These are phyloP conservation scores for Platichthys stellatus DNA, from an alignment of 2,113 vertebrate genomes.

Conservation along the genomic window DNA sequence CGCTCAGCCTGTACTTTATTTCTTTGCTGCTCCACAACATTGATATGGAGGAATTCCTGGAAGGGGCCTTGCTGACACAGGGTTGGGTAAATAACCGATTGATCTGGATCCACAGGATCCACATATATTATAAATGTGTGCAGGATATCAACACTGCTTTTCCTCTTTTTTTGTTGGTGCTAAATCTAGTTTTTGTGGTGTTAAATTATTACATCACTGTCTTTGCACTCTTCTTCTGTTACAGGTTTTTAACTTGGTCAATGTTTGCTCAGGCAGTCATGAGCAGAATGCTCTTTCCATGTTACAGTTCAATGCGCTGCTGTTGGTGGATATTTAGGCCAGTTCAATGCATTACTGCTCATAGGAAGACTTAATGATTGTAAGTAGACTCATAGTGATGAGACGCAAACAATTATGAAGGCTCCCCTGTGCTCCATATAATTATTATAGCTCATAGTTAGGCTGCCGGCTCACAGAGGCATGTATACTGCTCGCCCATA, in stretches of 20 bases:
- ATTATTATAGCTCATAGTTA: conserved; percentile 71
- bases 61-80: conserved; percentile 76
- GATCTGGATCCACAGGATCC: conserved; percentile 60
- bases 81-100: conserved; percentile 68
- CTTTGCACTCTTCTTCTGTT: conserved; percentile 18
- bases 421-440: conserved; percentile 60
- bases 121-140: conserved; percentile 54
- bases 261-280: conserved; percentile 56
- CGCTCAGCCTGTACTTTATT: conserved; percentile 92
- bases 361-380: conserved; percentile 56
- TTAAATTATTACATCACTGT: conserved; percentile 50
- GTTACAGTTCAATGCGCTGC: conserved; percentile 48
- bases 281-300: conserved; percentile 50
- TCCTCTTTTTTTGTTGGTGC: conserved; percentile 23
- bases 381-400: conserved; percentile 45
- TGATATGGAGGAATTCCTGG: conserved; percentile 92
- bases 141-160: conserved; percentile 44
- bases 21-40: conserved; percentile 87
- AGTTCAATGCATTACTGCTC: conserved; percentile 43
- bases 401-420: conserved; percentile 53
- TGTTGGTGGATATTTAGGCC: conserved; percentile 24
- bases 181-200: conserved; percentile 39
- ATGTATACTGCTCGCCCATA: conserved; percentile 71
- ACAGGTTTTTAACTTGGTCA: conserved; percentile 30
- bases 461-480: conserved; percentile 63